Conservation (phyloP, 37 sponge, comb jelly and placozoan species). For the Tethya wilhelma region DNA sequence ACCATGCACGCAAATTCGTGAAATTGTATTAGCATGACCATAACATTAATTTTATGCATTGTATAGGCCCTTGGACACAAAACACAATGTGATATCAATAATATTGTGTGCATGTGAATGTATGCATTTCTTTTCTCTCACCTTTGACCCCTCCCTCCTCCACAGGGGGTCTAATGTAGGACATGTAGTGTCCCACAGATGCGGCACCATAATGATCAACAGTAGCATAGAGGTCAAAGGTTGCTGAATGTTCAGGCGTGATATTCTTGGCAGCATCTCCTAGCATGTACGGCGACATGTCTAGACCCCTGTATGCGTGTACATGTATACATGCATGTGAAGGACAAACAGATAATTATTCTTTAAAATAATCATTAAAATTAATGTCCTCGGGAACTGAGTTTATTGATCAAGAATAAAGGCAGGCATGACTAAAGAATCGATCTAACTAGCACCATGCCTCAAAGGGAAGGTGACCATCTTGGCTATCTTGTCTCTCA, state of each 20-base stretch:
- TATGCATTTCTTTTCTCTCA: too few species aligned
- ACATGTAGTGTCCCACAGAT: slow-evolving; percentile 70
- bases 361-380: neutral
- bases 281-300: slow-evolving; percentile 70
- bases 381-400: neutral
- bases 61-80: too few species aligned
- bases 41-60: too few species aligned
- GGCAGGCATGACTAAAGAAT: too few species aligned
- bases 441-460: too few species aligned
- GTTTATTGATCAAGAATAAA: neutral
- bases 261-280: slow-evolving; percentile 37
- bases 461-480: slow-evolving; percentile 77
- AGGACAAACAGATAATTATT: neutral
- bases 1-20: too few species aligned
- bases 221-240: slow-evolving; percentile 76
- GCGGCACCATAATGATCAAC: slow-evolving; percentile 76
- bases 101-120: neutral
- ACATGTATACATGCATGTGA: neutral
- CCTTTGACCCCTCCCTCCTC: neutral
- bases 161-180: slow-evolving; percentile 43
- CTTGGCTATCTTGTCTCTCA: slow-evolving; percentile 76
- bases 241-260: neutral
- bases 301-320: slow-evolving; percentile 46
- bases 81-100: too few species aligned
- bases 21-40: too few species aligned